Percentiles rank a stretch among this genome's conserved stretches.
Conservation (phyloP, 1,140 invertebrate genomes). For the Sitophilus oryzae region DNA sequence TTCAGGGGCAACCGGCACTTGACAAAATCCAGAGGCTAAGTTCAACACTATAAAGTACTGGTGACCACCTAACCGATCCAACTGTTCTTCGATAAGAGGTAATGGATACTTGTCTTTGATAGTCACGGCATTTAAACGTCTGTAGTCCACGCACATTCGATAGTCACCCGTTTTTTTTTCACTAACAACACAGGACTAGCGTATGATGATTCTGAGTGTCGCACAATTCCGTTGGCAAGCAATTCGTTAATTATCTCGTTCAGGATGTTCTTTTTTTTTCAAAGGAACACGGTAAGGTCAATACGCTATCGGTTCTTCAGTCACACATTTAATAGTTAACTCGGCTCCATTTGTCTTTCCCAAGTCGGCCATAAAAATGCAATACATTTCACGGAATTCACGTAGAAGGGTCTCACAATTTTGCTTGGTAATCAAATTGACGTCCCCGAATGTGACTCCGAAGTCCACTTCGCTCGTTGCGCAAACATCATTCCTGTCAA, state of each 20-base stretch:
- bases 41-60: conserved; percentile 31
- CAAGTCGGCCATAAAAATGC: too few relatives aligned
- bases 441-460: too few relatives aligned
- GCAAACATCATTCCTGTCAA: too few relatives aligned
- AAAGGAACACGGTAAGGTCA: not conserved
- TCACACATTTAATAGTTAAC: too few relatives aligned
- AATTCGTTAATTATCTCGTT: conserved; percentile 6
- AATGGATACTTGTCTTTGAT: conserved; percentile 22
- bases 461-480: too few relatives aligned
- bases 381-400: too few relatives aligned
- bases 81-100: conserved; percentile 36
- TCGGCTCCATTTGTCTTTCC: too few relatives aligned
- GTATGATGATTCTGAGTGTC: conserved; percentile 29
- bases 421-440: too few relatives aligned
- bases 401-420: too few relatives aligned
- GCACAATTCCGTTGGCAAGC: conserved; percentile 19
- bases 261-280: not conserved
- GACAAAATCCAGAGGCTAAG: conserved; percentile 28
- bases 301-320: not conserved
- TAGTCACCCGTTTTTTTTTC: conserved; percentile 31
- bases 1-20: conserved; percentile 33
- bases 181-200: conserved; percentile 35
- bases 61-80: conserved; percentile 26
- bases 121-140: conserved; percentile 28
- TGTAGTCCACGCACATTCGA: conserved; percentile 32